Percentiles rank a stretch among this genome's conserved stretches.
These are phyloP conservation scores for Burhinus bistriatus DNA, from an alignment of 2,113 vertebrate species.

Conservation along the genomic window DNA sequence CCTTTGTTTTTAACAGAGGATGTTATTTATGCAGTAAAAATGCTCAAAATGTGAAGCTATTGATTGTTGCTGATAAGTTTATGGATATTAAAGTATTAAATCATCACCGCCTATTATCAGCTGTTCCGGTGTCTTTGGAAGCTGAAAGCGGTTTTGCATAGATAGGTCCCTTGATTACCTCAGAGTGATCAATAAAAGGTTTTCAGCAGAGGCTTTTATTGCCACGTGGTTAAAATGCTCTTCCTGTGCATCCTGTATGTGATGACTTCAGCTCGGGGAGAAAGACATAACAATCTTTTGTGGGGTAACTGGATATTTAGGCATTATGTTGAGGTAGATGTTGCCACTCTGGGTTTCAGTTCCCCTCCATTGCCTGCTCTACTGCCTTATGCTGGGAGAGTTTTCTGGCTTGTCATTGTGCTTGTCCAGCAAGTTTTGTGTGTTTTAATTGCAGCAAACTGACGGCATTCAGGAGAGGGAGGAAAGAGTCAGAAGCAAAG, in stretches of 20 bases:
- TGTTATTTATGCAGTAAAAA: conserved; percentile 51
- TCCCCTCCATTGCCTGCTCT: background rate
- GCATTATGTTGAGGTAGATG: background rate
- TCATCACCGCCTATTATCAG: conserved; percentile 19
- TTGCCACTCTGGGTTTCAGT: background rate
- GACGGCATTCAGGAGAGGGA: background rate
- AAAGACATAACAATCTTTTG: background rate
- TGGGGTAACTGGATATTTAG: background rate
- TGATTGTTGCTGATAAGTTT: conserved; percentile 51
- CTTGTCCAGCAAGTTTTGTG: background rate
- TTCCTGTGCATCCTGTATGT: conserved; percentile 16
- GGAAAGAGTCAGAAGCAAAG: background rate
- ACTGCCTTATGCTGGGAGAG: background rate
- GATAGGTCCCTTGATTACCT: conserved; percentile 13
- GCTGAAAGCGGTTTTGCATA: conserved; percentile 7
- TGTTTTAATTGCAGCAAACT: background rate
- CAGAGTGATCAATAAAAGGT: conserved; percentile 36
- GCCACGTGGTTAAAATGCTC: conserved; percentile 25
- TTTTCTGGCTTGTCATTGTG: background rate
- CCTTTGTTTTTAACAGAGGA: conserved; percentile 56
- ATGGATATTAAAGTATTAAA: conserved; percentile 59
- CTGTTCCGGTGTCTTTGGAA: background rate
- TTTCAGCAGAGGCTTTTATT: conserved; percentile 62
- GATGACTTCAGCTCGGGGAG: background rate
- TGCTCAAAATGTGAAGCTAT: conserved; percentile 44